Evolutionary conservation across 2,888 invertebrate genomes (phyloP), one percentile per base, ranked within the genome.

Genomic region (Imbricaverruca yamaguchii): DNA sequence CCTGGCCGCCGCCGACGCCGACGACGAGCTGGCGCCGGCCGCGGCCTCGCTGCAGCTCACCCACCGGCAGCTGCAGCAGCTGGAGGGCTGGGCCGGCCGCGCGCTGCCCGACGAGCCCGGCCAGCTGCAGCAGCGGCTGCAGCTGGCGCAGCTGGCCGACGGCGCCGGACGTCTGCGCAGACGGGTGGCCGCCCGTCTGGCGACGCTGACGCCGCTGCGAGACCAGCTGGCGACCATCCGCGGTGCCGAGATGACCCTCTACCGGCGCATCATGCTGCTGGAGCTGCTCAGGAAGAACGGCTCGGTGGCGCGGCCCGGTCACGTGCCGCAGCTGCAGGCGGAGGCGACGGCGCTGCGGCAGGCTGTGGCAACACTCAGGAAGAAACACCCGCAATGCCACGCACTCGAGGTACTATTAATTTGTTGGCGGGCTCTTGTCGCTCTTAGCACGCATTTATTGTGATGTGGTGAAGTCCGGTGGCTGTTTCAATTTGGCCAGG

Each of bases 361-460:
- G 82, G 86, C 86, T 11, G 84, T 85, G 25, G 84, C 86, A 59
- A 87, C 88, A 83, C 86, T 88, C 65, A 86, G 87, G 13, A 85
- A 88, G n/a, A 85, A 85, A 23, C 85, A 87, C 53, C 88, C 88
- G 15, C 85, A 87, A 81, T 86, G 87, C 82, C 89, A 90, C 83
- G 89, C 89, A 83, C 84, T 85, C 23, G 85, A 87, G 81, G 87
- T 89, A 81, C 39, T 39, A 88, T 89, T 85, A 86, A 85, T 74
- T 74, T 39, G 39, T 39, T 39, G 39, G 39, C 4, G 39, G 39
- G 39, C 39, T 39, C 39, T 39, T 39, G 39, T 39, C 39, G 39
- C 39, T 39, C 4, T 39, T 39, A 4, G 39, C 39, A 39, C 1
- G 4, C 1, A 4, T 39, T 39, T 39, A 4, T 39, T 39, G 39